Evolutionary conservation across 2,113 vertebrate species (phyloP).

Genomic region (zebrafish (Danio rerio)): DNA sequence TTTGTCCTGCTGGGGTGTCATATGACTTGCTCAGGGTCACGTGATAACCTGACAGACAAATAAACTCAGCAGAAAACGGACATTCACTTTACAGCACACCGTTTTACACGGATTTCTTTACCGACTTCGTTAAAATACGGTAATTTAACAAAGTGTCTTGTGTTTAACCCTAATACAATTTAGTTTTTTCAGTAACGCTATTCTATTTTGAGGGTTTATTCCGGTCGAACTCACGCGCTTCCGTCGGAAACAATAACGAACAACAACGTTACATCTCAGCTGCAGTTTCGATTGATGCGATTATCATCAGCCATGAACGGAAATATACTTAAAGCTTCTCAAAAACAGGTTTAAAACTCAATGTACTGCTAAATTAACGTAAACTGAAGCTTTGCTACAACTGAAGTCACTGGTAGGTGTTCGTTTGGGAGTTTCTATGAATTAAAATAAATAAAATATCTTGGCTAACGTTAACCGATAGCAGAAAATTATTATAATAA

Average conservation of each 20-base stretch:
- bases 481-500: not conserved
- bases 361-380: not conserved
- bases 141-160: not conserved
- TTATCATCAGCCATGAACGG: not conserved
- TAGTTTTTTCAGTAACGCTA: not conserved
- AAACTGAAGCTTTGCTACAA: not conserved
- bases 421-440: too few relatives aligned
- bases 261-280: not conserved
- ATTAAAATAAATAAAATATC: too few relatives aligned
- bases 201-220: not conserved
- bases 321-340: not conserved
- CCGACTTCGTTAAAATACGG: not conserved
- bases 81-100: not conserved
- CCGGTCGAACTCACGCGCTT: not conserved
- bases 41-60: not conserved
- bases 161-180: not conserved
- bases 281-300: not conserved
- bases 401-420: too few relatives aligned
- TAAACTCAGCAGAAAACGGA: not conserved
- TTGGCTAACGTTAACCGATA: too few relatives aligned
- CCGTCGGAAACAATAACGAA: slow-evolving; percentile 1
- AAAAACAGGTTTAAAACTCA: not conserved
- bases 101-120: not conserved
- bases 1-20: not conserved
- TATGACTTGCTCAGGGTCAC: not conserved